These are phyloP conservation scores for Acomys russatus DNA, from an alignment of 2,797 vertebrate species.

Conservation along the genomic window DNA sequence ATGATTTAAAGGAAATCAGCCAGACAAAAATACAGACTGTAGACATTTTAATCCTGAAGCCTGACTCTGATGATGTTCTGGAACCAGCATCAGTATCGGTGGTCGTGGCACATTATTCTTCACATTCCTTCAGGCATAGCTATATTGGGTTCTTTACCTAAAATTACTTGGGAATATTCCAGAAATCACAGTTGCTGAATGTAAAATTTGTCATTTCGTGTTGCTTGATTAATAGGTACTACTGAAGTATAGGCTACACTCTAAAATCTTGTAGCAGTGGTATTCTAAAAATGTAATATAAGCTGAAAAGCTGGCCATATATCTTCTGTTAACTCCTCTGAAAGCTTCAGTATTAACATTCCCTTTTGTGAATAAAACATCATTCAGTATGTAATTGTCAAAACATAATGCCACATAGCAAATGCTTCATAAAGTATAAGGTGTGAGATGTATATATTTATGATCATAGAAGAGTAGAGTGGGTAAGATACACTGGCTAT, in stretches of 20 bases:
- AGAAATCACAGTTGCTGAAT: slow-evolving; percentile 77
- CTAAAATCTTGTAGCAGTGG: slow-evolving; percentile 68
- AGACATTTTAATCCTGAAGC: slow-evolving; percentile 55
- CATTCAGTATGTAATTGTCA: slow-evolving; percentile 47
- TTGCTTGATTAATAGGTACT: slow-evolving; percentile 72
- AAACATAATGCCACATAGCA: slow-evolving; percentile 12
- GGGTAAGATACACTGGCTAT: slow-evolving; percentile 6
- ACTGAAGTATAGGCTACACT: slow-evolving; percentile 63
- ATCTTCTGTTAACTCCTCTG: slow-evolving; percentile 69
- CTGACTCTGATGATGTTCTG: background rate
- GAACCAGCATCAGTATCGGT: background rate
- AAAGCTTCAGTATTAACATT: slow-evolving; percentile 55
- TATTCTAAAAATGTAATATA: slow-evolving; percentile 71
- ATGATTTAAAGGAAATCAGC: slow-evolving; percentile 49
- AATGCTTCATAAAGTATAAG: slow-evolving; percentile 19
- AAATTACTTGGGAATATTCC: slow-evolving; percentile 78
- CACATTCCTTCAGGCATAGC: slow-evolving; percentile 63
- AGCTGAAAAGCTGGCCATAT: slow-evolving; percentile 57
- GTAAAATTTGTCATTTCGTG: slow-evolving; percentile 77
- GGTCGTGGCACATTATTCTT: slow-evolving; percentile 61
- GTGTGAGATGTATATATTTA: background rate
- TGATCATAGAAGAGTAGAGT: background rate
- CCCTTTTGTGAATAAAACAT: slow-evolving; percentile 57
- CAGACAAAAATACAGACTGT: slow-evolving; percentile 30
- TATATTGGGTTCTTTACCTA: slow-evolving; percentile 61